A percentile compares a stretch with the other conserved stretches of the same genome.
Conservation (phyloP, 2,888 invertebrate genomes). For the Apamea anceps region DNA sequence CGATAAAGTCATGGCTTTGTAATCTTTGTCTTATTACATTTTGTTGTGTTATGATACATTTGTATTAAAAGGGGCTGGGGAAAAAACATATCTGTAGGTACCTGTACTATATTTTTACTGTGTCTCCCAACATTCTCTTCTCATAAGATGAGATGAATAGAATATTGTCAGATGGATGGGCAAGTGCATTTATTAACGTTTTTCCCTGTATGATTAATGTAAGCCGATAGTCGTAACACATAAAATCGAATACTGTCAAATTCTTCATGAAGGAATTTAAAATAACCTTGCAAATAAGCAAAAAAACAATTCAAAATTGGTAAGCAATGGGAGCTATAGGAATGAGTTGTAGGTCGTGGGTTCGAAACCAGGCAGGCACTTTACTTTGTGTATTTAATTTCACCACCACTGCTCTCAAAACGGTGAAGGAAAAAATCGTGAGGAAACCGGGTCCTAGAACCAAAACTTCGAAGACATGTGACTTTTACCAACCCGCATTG, state of each 20-base stretch:
- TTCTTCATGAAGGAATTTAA: neutral
- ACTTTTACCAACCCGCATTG: neutral
- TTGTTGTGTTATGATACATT: slow-evolving; percentile 11
- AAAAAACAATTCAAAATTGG: neutral
- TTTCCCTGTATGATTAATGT: neutral
- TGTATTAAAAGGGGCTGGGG: neutral
- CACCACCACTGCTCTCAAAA: neutral
- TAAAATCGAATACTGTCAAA: neutral
- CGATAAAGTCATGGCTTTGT: slow-evolving; percentile 32
- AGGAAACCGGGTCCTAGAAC: neutral
- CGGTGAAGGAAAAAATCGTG: neutral
- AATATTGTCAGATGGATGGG: neutral
- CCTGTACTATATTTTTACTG: neutral
- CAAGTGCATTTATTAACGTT: neutral
- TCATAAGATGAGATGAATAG: neutral
- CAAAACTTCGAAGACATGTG: neutral
- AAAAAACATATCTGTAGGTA: neutral
- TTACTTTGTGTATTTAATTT: neutral
- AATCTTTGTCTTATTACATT: slow-evolving; percentile 44
- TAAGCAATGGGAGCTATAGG: neutral
- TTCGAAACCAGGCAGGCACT: neutral
- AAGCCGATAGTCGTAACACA: neutral
- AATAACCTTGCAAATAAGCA: neutral
- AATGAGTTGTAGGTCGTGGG: neutral
- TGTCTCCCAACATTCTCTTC: neutral